Conservation (phyloP, 2,113 vertebrate species). For the Ibidorhyncha struthersii region DNA sequence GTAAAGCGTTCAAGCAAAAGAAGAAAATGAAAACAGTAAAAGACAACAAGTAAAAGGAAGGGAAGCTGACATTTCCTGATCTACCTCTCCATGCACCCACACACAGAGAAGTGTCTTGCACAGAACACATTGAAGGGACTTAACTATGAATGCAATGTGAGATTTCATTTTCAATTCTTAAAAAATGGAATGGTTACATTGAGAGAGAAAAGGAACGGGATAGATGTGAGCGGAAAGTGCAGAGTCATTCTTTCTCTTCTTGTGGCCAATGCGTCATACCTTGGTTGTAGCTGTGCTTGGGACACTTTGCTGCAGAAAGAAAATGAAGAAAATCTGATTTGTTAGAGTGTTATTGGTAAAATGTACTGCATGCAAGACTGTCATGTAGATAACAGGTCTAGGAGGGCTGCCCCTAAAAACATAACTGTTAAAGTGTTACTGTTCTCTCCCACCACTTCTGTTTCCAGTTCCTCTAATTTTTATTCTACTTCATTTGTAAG, state of each 20-base stretch:
- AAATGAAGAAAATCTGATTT: not conserved
- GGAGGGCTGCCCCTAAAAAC: not conserved
- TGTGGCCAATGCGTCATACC: not conserved
- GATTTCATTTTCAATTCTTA: not conserved
- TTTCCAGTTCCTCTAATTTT: not conserved
- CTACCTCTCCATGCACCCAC: not conserved
- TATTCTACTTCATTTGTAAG: not conserved
- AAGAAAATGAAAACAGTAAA: not conserved
- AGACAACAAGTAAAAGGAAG: not conserved
- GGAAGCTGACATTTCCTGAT: not conserved
- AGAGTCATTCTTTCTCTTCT: slow-evolving; percentile 37
- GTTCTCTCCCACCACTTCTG: not conserved
- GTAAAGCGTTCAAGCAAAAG: not conserved
- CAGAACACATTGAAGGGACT: not conserved
- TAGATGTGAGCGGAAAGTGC: not conserved
- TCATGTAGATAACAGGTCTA: not conserved
- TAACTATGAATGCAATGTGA: fast-evolving
- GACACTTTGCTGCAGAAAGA: slow-evolving; percentile 19
- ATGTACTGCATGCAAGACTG: not conserved
- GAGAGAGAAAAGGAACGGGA: not conserved
- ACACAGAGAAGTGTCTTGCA: not conserved
- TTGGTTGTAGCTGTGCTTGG: not conserved
- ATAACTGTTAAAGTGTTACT: not conserved
- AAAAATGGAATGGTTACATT: not conserved
- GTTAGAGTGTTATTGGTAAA: not conserved